Evolutionary conservation across 2,797 vertebrate species (phyloP).

Genomic region (Paguma larvata): DNA sequence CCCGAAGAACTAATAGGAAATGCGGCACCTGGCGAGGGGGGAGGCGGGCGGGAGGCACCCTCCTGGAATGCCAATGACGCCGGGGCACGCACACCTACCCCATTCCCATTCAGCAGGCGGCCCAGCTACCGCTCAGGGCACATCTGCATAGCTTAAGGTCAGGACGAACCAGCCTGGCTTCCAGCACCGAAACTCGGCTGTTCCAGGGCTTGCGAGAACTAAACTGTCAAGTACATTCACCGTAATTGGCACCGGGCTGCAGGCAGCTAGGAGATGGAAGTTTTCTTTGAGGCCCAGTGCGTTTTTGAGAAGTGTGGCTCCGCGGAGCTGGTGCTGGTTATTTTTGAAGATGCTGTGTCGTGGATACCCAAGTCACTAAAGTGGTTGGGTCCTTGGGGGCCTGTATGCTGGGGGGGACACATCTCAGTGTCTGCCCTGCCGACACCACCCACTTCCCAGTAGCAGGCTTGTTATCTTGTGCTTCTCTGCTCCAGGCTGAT

Average conservation of each 20-base stretch:
- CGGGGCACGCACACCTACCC: slow-evolving; percentile 35
- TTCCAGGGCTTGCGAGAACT: slow-evolving; percentile 77
- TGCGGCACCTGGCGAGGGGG: slow-evolving; percentile 71
- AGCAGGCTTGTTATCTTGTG: slow-evolving; percentile 21
- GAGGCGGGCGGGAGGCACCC: slow-evolving; percentile 72
- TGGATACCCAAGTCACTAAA: background rate
- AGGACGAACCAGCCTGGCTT: slow-evolving; percentile 74
- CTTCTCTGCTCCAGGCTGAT: slow-evolving; percentile 66
- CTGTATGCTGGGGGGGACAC: background rate
- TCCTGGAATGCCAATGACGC: slow-evolving; percentile 77
- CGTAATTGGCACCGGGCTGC: slow-evolving; percentile 85
- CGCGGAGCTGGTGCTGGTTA: slow-evolving; percentile 57
- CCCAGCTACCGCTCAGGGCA: slow-evolving; percentile 39
- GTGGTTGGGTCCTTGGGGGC: background rate
- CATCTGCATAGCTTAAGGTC: slow-evolving; percentile 84
- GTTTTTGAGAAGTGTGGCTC: slow-evolving; percentile 67
- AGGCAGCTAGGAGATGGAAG: slow-evolving; percentile 74
- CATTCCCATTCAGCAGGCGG: slow-evolving; percentile 84
- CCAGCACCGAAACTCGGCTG: slow-evolving; percentile 57
- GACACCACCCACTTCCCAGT: background rate
- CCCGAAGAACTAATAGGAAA: slow-evolving; percentile 80
- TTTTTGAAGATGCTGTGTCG: background rate
- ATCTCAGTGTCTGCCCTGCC: background rate
- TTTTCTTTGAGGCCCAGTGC: slow-evolving; percentile 68
- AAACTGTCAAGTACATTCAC: slow-evolving; percentile 81